Evolutionary conservation across 2,113 vertebrate genomes (phyloP), one percentile per base, ranked within the genome.

Genomic region (Ploceus nigricollis): DNA sequence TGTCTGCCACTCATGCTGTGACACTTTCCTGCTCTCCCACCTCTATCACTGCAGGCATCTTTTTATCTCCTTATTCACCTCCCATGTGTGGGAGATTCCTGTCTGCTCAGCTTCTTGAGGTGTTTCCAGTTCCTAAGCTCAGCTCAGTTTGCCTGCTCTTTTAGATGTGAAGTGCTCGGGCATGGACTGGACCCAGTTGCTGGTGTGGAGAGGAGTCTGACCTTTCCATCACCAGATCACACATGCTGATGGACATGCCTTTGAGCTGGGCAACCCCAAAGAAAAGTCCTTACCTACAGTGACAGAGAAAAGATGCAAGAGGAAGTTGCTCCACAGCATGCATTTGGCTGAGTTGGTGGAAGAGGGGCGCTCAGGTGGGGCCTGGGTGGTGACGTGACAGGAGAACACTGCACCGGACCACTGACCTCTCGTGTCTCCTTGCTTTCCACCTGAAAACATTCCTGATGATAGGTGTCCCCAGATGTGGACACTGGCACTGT

Each of bases 141-240:
- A 6, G 57, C 40, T 68, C 4, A 0, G 15, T 47, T 81, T 47
- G 30, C 57, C 19, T 6, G 0, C 1, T 35, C 21, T 65, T 63
- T 40, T 9, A 35, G 30, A 12, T 10, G 3, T 40, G 30, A 37
- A 23, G 15, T 35, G 44, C 51, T 53, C 47, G 57, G 39, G 10
- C 45, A 23, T 17, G 27, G 51, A 44, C 42, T 44, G 24, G 54
- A 20, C 31, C 16, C 6, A 22, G 30, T 6, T 45, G 27, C 23
- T 57, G 56, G 15, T 39, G 42, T 33, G 16, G 64, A 35, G 54
- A 11, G 3, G 6, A 48, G 6, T 31, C 44, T 45, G 21, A 30
- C 17, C 56, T 77, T 35, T 21, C 33, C 13, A 13, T 31, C 56
- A 27, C 12, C 0, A 4, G 30, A 16, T 25, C 65, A 25, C 3